Evolutionary conservation across 2,888 invertebrate species (phyloP), one percentile per base, ranked within the genome.

Genomic region (Drosophila mercatorum): DNA sequence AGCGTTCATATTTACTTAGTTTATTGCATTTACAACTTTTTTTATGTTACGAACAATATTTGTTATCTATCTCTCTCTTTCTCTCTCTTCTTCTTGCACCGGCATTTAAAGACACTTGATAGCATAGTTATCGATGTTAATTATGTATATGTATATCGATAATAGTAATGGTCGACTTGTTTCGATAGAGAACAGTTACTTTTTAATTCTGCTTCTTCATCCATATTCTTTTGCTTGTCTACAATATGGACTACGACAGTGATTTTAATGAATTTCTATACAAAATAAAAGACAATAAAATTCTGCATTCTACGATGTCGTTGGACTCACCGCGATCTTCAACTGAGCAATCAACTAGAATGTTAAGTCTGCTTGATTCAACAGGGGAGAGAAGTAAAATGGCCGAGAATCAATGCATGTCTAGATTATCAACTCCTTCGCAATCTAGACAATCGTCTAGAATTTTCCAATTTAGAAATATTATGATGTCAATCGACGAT

Each of bases 1-100:
- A 38, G 69, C 78, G 52, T 88, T 91, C 86, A 87, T 87, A 12
- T 51, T 62, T 38, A 12, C 0, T 22, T 12, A 17, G n/a, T 38
- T 47, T 57, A 43, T 12, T 47, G 52, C 34, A 59, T 40, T 7
- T 31, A 46, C 44, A 17, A 36, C n/a, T 2, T 11, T 46, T 41
- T 41, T 49, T 14, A n/a, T 17, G 40, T 14, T n/a, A 8, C 6
- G 14, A 34, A 34, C 43, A 69, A 60, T 44, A 22, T 51, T 75
- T 78, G 72, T 80, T 78, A 75, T 80, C 80, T 80, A 55, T 80
- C 64, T 22, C 22, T 72, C 44, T 80, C 64, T 1, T 2, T 72
- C 44, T 76, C 62, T 72, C 44, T 76, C 62, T 68, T 72, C 72
- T 66, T 76, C 81, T 77, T 76, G 41, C 49, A 26, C 80, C 78